Evolutionary conservation across 2,888 invertebrate genomes (phyloP), one percentile per base, ranked within the genome.

Genomic region (Lochmaea capreae): DNA sequence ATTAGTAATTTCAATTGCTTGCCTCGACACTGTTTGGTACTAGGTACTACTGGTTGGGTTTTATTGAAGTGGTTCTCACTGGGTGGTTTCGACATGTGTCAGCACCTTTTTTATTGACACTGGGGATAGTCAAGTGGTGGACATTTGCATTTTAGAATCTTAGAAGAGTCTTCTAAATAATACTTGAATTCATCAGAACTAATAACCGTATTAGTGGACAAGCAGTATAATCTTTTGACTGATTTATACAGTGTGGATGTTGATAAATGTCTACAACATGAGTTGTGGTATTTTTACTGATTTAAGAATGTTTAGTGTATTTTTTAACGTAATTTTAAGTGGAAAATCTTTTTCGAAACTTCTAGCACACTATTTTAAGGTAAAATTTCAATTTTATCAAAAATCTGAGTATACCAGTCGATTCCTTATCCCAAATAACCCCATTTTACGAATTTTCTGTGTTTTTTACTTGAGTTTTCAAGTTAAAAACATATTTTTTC

Each of bases 31-130:
- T 70, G 63, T 63, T 71, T 52, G 65, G 67, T 68, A 54, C 65
- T 70, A 39, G 70, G 18, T n/a, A 71, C 42, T 39, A 59, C 65
- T 42, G 62, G 62, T 62, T 62, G 26, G 26, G 4, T 43, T 42
- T 11, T 22, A 54, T 74, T 76, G 76, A 78, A 62, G 78, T 78
- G 71, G 73, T 57, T 68, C 73, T 76, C 73, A 77, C 72, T 80
- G 80, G 81, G 81, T 80, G 80, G 80, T 72, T 79, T 74, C 67
- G 71, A 42, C 72, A 79, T 82, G 81, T 75, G 81, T 81, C 81
- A 82, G 82, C 81, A 80, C 71, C 75, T 81, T 81, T 76, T 73
- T 52, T 79, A 65, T 80, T 79, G 73, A 78, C 79, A 78, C 76
- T 61, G 58, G 26, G 69, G 67, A 71, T 74, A 72, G 76, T 81